These are phyloP conservation scores for Haplochromis burtoni DNA, from an alignment of 2,113 vertebrate genomes.

Conservation along the genomic window DNA sequence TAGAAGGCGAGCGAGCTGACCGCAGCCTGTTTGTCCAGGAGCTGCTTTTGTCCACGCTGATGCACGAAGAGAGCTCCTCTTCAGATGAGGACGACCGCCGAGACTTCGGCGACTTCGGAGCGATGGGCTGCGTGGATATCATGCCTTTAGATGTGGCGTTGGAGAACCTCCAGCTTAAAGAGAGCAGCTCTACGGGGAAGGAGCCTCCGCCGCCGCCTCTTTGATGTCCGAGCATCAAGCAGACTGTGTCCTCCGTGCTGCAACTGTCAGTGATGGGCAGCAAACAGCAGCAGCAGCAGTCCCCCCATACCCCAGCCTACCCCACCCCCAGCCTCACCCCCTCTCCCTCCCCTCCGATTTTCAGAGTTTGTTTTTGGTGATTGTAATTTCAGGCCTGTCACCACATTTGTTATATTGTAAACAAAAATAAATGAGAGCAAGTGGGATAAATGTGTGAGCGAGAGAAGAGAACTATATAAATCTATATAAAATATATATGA, in stretches of 20 bases:
- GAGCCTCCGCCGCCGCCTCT: slow-evolving; percentile 99
- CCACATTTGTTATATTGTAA: slow-evolving; percentile 99
- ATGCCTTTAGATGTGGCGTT: slow-evolving; percentile 99
- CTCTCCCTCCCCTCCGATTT: slow-evolving; percentile 51
- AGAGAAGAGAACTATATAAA: slow-evolving; percentile 79
- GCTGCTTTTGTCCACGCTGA: slow-evolving; percentile 94
- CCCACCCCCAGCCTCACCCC: neutral
- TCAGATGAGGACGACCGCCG: slow-evolving; percentile 96
- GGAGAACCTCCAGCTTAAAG: slow-evolving; percentile 97
- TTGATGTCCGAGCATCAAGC: slow-evolving; percentile 92
- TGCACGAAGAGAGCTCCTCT: slow-evolving; percentile 95
- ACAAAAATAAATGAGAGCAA: slow-evolving; percentile 87
- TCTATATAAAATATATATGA: slow-evolving; percentile 67
- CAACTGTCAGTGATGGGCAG: slow-evolving; percentile 97
- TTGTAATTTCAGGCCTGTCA: slow-evolving; percentile 99
- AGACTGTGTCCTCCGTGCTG: slow-evolving; percentile 99
- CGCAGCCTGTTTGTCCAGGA: slow-evolving; percentile 97
- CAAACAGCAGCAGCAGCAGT: slow-evolving; percentile 62
- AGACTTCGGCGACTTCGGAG: slow-evolving; percentile 95
- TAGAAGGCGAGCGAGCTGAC: slow-evolving; percentile 91
- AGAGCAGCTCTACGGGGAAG: slow-evolving; percentile 88
- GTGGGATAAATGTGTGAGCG: slow-evolving; percentile 57
- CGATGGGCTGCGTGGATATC: slow-evolving; percentile 99
- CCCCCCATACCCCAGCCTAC: neutral
- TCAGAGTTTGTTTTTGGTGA: slow-evolving; percentile 84